phyloP scores from a whole-genome alignment of 2,113 vertebrate species.

The Todiramphus saurophagus region DNA sequence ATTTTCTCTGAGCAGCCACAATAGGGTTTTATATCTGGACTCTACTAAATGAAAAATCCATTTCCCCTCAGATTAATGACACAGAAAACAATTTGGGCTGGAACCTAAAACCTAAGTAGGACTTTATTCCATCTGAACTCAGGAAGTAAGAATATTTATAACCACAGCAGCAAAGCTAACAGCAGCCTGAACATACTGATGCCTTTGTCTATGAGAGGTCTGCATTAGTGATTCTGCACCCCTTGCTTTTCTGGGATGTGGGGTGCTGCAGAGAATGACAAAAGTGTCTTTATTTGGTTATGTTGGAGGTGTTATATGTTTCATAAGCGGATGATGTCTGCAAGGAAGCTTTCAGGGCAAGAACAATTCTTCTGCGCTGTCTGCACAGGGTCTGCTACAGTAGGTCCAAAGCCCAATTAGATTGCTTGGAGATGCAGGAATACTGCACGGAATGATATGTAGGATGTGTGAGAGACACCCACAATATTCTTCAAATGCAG shows the following conservation, averaged over 20 bases:
- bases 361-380: neutral
- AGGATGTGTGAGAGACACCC: slow-evolving; percentile 10
- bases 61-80: slow-evolving; percentile 16
- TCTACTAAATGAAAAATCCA: slow-evolving; percentile 39
- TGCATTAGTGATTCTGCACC: neutral
- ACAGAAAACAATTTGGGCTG: slow-evolving; percentile 9
- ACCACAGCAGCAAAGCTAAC: neutral
- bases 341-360: neutral
- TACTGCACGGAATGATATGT: neutral
- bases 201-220: neutral
- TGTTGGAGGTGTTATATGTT: neutral
- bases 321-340: neutral
- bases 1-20: neutral
- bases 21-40: neutral
- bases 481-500: neutral
- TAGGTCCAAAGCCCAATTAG: neutral
- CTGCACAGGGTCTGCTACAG: neutral
- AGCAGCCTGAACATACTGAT: neutral
- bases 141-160: neutral
- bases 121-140: neutral
- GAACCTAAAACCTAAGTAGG: neutral
- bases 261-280: neutral
- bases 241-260: neutral
- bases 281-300: neutral
- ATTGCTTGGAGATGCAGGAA: neutral